Base-by-base conservation (phyloP, 2,113 vertebrate species). In the Butorides virescens region DNA sequence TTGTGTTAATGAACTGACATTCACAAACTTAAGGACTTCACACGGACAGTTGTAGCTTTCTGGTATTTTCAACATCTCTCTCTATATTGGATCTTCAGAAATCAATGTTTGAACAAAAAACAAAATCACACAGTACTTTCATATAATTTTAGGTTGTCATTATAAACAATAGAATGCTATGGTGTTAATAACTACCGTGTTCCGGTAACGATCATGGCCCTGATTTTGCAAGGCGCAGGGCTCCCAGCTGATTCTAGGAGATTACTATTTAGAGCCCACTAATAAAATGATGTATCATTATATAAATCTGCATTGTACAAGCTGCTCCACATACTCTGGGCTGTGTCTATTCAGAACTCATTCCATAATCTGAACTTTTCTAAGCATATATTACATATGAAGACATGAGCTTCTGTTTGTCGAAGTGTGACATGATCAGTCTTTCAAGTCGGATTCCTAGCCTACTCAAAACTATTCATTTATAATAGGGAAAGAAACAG, bases 81-180 rank as follows among this genome's bases (percentile, higher is more conserved):
- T 89, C 96, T 96, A 95, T 92, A 97, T 77, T 95, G 96, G 95
- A 95, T 92, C 95, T 95, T 97, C 94, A 96, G 91, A 96, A 97
- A 97, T 95, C 94, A 97, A 92, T 62, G 85, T 95, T 97, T 95
- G 92, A 97, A 96, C 91, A 97, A 91, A 92, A 95, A 96, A 97
- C 93, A 97, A 94, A 95, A 92, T 95, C 89, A 97, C 87, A 97
- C 65, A 96, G 83, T 83, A 96, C 89, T 91, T 86, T 66, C 59
- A 96, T 68, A 74, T 76, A 78, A 79, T 88, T 92, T 90, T 95
- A 92, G 89, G 80, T 92, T 86, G 65, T 75, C 85, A 95, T 95
- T 88, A 90, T 80, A 86, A 95, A 96, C 93, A 94, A 42, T 52
- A 96, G 90, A 95, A 94, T 52, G 68, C 39, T 80, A 79, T 0